Evolutionary conservation across 2,888 invertebrate genomes (phyloP).

Genomic region (Bimastos eiseni): DNA sequence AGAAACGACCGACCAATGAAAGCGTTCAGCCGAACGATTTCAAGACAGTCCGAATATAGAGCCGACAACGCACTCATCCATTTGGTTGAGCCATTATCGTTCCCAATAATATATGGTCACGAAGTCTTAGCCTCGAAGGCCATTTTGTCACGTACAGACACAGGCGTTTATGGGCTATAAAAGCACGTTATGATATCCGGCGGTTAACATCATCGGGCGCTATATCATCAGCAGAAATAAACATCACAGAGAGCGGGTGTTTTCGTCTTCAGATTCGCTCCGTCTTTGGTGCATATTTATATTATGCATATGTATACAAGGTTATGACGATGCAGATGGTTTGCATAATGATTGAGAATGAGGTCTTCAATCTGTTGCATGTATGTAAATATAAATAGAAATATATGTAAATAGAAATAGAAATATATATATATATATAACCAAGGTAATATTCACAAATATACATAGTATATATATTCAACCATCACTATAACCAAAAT

Average conservation of each 20-base stretch:
- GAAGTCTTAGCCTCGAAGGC: background rate
- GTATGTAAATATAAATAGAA: no score
- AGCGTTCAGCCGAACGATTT: background rate
- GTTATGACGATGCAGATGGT: no score
- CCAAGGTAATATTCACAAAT: no score
- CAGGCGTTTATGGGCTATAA: background rate
- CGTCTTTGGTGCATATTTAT: background rate
- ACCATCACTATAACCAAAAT: no score
- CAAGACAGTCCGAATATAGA: background rate
- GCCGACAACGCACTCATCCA: background rate
- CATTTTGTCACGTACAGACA: constrained; percentile 8
- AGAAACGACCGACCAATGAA: background rate
- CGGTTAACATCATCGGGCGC: background rate
- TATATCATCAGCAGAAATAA: background rate
- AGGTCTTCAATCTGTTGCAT: no score
- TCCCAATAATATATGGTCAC: background rate
- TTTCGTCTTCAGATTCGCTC: background rate
- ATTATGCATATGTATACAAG: no score
- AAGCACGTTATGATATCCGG: background rate
- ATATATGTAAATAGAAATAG: no score
- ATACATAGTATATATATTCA: no score
- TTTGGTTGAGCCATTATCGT: background rate
- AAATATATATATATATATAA: no score
- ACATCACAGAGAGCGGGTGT: background rate
- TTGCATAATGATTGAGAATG: no score